These are phyloP conservation scores for Diorhabda carinulata DNA, from an alignment of 1,140 invertebrate species.

Conservation along the genomic window DNA sequence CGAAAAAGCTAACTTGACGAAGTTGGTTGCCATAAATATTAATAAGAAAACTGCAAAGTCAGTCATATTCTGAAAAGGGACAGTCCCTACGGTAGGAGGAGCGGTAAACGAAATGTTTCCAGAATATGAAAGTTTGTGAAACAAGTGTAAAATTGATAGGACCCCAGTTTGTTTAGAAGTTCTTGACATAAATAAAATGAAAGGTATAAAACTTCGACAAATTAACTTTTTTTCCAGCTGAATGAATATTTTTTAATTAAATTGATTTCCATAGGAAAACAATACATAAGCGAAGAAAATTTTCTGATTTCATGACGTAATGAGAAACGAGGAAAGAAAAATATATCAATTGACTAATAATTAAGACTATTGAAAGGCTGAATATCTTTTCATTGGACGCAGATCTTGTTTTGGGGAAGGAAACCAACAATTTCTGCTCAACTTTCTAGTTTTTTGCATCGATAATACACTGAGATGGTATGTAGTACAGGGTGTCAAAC, in stretches of 20 bases:
- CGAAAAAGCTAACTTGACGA: slow-evolving; percentile 5
- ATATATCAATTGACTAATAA: no score
- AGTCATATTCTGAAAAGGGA: slow-evolving; percentile 10
- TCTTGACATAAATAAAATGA: slow-evolving; percentile 25
- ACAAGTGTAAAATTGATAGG: slow-evolving; percentile 31
- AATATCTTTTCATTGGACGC: no score
- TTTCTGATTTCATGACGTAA: no score
- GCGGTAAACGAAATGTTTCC: slow-evolving; percentile 8
- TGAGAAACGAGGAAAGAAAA: no score
- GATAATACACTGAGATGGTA: no score
- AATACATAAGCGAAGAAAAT: no score
- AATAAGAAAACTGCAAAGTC: slow-evolving; percentile 19
- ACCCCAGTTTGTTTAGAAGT: slow-evolving; percentile 15
- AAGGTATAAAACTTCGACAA: background rate
- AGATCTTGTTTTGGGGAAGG: no score
- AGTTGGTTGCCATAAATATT: slow-evolving; percentile 17
- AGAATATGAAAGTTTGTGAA: slow-evolving; percentile 18
- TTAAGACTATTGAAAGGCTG: no score
- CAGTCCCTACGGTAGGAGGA: background rate
- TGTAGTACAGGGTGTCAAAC: no score
- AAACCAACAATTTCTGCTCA: no score
- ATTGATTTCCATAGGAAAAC: no score
- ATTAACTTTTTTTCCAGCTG: background rate
- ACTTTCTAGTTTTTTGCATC: no score
- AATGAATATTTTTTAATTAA: background rate